Evolutionary conservation across 2,113 vertebrate species (phyloP).

Genomic region (Rhineura floridana): DNA sequence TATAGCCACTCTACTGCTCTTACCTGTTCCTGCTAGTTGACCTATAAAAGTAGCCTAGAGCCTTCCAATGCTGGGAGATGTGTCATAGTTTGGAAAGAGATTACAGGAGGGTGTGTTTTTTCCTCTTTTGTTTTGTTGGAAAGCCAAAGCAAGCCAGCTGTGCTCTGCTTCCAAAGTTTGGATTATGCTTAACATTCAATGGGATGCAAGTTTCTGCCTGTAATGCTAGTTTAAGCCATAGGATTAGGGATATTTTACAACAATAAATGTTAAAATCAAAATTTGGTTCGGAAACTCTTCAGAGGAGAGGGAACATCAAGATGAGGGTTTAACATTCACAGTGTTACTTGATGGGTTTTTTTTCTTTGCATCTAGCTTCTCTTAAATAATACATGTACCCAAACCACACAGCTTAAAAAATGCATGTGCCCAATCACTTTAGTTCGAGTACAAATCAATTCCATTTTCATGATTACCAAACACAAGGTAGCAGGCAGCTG

Average conservation of each 20-base stretch:
- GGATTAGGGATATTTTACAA: background rate
- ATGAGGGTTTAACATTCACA: background rate
- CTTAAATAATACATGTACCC: slow-evolving; percentile 14
- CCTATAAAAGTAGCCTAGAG: background rate
- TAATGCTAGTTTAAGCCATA: background rate
- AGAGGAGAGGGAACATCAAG: background rate
- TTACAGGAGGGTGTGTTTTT: background rate
- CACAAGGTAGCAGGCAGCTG: background rate
- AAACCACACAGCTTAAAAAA: slow-evolving; percentile 20
- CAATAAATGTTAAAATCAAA: too few relatives aligned
- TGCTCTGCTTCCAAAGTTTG: background rate
- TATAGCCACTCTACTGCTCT: too few relatives aligned
- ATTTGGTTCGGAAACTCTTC: background rate
- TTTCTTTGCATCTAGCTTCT: background rate
- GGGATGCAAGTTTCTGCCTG: background rate
- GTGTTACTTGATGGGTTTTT: background rate
- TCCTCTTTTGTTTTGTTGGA: background rate
- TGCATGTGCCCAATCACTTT: background rate
- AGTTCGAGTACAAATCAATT: background rate
- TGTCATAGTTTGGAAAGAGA: background rate
- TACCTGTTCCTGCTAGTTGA: background rate
- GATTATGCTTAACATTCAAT: background rate
- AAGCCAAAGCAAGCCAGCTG: background rate
- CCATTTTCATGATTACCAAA: slow-evolving; percentile 16
- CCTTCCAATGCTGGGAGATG: background rate